These are phyloP conservation scores for Petrolisthes cinctipes DNA, from an alignment of 2,888 invertebrate genomes.

Conservation along the genomic window DNA sequence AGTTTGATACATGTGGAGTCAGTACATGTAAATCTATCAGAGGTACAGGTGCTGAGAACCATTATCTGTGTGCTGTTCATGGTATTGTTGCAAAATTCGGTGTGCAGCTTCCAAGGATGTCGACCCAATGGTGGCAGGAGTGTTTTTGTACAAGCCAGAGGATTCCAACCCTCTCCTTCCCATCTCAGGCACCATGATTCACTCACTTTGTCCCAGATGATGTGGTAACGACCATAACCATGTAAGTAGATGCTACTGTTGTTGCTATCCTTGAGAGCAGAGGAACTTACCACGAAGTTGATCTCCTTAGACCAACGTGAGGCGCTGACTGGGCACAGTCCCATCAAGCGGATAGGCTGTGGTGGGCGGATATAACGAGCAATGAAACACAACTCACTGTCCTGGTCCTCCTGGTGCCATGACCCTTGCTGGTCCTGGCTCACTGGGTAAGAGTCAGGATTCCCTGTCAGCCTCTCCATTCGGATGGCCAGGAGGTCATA, in stretches of 20 bases:
- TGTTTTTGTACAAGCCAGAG: neutral
- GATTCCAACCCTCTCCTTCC: neutral
- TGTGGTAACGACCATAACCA: constrained; percentile 1
- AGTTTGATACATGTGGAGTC: constrained; percentile 30
- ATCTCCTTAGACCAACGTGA: neutral
- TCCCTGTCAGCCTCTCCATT: neutral
- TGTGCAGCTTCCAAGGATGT: neutral
- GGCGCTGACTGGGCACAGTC: neutral
- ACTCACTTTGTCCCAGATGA: neutral
- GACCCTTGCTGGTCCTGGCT: constrained; percentile 9
- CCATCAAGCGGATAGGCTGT: neutral
- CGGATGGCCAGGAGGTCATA: neutral
- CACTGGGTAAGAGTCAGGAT: neutral
- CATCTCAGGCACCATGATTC: neutral
- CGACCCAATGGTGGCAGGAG: neutral
- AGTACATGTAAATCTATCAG: constrained; percentile 28
- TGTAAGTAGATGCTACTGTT: constrained; percentile 7
- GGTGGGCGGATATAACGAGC: constrained; percentile 10
- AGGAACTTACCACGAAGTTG: constrained; percentile 19
- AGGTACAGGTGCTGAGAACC: constrained; percentile 2
- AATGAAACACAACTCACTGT: constrained; percentile 7
- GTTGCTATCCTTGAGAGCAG: neutral
- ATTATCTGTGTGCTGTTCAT: neutral
- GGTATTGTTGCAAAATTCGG: neutral
- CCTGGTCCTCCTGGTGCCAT: neutral